phyloP scores from a whole-genome alignment of 2,888 invertebrate species.

The Auanema freiburgensis region DNA sequence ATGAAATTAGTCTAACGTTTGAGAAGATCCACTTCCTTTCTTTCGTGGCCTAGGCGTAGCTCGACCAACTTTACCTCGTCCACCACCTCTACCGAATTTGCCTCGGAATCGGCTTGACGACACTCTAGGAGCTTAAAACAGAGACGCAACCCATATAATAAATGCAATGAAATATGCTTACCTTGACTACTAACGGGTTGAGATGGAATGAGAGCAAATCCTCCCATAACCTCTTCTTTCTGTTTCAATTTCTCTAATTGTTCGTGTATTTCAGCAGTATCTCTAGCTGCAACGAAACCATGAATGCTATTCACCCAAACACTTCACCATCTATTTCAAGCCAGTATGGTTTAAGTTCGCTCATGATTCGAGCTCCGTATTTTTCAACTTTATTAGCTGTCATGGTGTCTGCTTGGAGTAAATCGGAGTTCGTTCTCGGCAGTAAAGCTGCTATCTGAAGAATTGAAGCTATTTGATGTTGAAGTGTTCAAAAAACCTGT shows the following conservation, averaged over 20 bases:
- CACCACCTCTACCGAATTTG: too few relatives aligned
- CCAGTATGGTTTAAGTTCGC: conserved; percentile 48
- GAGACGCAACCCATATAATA: too few relatives aligned
- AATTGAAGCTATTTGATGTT: neutral
- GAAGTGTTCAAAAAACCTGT: conserved; percentile 28
- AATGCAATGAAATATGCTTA: too few relatives aligned
- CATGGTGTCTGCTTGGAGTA: conserved; percentile 58
- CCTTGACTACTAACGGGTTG: neutral
- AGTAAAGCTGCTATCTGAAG: conserved; percentile 53
- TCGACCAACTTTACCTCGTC: too few relatives aligned
- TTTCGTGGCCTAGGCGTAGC: too few relatives aligned
- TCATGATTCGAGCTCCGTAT: conserved; percentile 53
- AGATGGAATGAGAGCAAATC: conserved; percentile 26
- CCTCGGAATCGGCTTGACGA: too few relatives aligned
- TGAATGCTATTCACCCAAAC: neutral
- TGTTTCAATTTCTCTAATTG: conserved; percentile 46
- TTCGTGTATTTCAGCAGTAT: conserved; percentile 43
- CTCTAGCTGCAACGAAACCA: conserved; percentile 31
- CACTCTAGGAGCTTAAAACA: too few relatives aligned
- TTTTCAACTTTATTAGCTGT: conserved; percentile 42
- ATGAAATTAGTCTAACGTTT: too few relatives aligned
- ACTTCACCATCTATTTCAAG: conserved; percentile 46
- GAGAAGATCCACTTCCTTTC: too few relatives aligned
- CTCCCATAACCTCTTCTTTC: conserved; percentile 33
- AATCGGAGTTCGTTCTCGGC: conserved; percentile 61